Evolutionary conservation across 2,888 invertebrate species (phyloP), one percentile per base, ranked within the genome.

Genomic region (Trilocha varians): DNA sequence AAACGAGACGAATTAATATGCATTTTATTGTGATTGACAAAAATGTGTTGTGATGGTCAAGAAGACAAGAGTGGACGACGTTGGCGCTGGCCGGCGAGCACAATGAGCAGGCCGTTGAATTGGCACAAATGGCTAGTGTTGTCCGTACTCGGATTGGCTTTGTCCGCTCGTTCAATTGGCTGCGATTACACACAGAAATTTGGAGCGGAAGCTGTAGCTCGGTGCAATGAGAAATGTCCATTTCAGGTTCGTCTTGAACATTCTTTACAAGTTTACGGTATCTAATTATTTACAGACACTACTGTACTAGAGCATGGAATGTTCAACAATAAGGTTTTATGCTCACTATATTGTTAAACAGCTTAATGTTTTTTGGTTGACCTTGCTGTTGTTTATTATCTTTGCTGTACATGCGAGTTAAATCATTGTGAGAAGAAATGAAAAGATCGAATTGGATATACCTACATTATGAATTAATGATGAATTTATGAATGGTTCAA

Each of bases 141-240:
- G 80, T 71, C 75, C 77, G 67, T 84, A 72, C 66, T 84, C 72
- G 84, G 84, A 83, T 83, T 85, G 80, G 83, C 83, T 82, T 80
- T 84, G 85, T 83, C 84, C 84, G 84, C 75, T 69, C 77, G 73
- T 65, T 77, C 82, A 85, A 84, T 85, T 85, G 84, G 72, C 69
- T 76, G 82, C 82, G 84, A 85, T 83, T 83, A 83, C 70, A 80
- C 82, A 60, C 80, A 84, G 79, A 84, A 79, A 82, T 85, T 85
- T 79, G 83, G 83, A 80, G 72, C 83, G 83, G 85, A 85, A 78
- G 85, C 84, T 40, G 78, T 83, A 61, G 75, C 69, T 57, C 75
- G 77, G 58, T 86, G 85, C 77, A 77, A 77, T 71, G 82, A 84
- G 68, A 86, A 84, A 75, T 86, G 85, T 58, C 85, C 85, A 43